Percentiles rank a stretch among this genome's conserved stretches.
These are phyloP conservation scores for Odontocolon sp. DNA, from an alignment of 2,888 invertebrate species.

Conservation along the genomic window DNA sequence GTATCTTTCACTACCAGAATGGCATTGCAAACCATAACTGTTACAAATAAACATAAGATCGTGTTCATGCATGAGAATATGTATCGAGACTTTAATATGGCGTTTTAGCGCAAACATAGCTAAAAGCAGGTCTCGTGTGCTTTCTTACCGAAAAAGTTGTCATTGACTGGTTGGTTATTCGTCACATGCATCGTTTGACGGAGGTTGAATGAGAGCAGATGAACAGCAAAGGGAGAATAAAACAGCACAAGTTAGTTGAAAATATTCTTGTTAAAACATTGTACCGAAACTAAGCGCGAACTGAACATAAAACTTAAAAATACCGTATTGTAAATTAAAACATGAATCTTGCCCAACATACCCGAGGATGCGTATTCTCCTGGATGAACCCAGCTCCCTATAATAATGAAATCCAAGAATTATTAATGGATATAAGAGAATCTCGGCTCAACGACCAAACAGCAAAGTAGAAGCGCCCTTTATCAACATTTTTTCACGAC, in stretches of 20 bases:
- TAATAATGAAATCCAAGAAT: constrained; percentile 60
- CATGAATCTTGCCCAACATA: constrained; percentile 82
- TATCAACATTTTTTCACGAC: too few relatives aligned
- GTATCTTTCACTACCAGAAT: too few relatives aligned
- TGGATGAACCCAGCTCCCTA: constrained; percentile 98
- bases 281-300: constrained; percentile 35
- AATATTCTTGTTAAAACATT: constrained; percentile 10
- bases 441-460: too few relatives aligned
- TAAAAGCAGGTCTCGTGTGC: constrained; percentile 39
- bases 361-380: constrained; percentile 99
- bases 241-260: constrained; percentile 70
- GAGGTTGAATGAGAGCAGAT: constrained; percentile 68
- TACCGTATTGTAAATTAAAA: constrained; percentile 65
- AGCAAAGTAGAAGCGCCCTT: too few relatives aligned
- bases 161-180: constrained; percentile 91
- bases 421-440: too few relatives aligned
- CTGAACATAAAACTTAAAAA: constrained; percentile 31
- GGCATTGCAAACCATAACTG: too few relatives aligned
- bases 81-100: neutral
- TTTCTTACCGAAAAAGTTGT: constrained; percentile 99
- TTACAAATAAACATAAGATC: constrained; percentile 17
- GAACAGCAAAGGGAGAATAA: constrained; percentile 72
- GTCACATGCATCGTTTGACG: constrained; percentile 77
- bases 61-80: constrained; percentile 14
- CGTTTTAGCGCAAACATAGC: constrained; percentile 44